Evolutionary conservation across 2,797 vertebrate genomes (phyloP), one percentile per base, ranked within the genome.

Genomic region (Siniperca undulata): DNA sequence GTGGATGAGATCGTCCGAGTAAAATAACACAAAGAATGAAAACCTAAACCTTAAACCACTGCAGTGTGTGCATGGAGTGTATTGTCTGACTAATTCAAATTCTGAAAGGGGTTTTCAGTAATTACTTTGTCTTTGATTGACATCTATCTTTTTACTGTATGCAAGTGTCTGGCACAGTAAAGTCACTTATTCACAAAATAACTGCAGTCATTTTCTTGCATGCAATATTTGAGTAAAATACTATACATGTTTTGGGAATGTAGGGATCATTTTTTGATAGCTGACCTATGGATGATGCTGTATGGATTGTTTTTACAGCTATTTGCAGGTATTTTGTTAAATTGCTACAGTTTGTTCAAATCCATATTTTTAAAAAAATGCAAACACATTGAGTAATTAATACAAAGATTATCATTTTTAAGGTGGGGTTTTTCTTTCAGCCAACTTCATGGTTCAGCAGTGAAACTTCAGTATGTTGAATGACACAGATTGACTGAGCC

Each of bases 401-500:
- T 38, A 60, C 1, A 52, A 68, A 61, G 42, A 78, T 77, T 38
- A 24, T 14, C n/a, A 24, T 42, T 13, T 46, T 86, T 66, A 30
- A 42, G 74, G 53, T 55, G 12, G 27, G 58, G 53, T 19, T 82
- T 85, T 62, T 76, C 46, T 64, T 55, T 66, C n/a, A 38, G 71
- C 34, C 27, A 30, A 6, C 73, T 69, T 72, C 24, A 82, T 30
- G 60, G 20, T 36, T 60, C 38, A 70, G 59, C 58, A 27, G 60
- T 79, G 82, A 79, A 30, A 67, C 36, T 70, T 66, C 8, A 60
- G 42, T 19, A 22, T 38, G 65, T 27, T 70, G 44, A 67, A 78
- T 78, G 77, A 68, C 69, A 78, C 61, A 60, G 38, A 59, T 30
- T 56, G 62, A 61, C 19, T 46, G 53, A 76, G 74, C 48, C 77